These are phyloP conservation scores for Ceratina calcarata DNA, from an alignment of 1,140 invertebrate species.

Conservation along the genomic window DNA sequence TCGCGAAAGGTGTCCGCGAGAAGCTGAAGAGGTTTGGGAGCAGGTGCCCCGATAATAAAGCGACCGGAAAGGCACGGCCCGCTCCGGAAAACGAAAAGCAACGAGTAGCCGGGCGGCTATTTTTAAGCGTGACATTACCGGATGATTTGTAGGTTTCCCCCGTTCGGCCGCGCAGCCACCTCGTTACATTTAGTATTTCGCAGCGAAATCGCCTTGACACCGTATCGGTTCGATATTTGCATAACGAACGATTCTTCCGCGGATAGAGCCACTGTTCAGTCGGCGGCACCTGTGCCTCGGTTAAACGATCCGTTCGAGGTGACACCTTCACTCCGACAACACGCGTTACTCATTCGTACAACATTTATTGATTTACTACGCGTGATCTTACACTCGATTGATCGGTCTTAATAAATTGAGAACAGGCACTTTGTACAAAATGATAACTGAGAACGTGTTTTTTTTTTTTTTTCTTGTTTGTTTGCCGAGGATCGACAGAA, in stretches of 20 bases:
- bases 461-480: neutral
- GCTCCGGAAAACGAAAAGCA: slow-evolving; percentile 54
- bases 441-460: no score
- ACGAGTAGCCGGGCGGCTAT: slow-evolving; percentile 42
- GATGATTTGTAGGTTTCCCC: slow-evolving; percentile 55
- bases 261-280: slow-evolving; percentile 9
- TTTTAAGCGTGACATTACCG: slow-evolving; percentile 43
- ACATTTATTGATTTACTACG: no score
- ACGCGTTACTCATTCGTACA: no score
- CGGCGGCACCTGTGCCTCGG: neutral
- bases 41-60: slow-evolving; percentile 68
- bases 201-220: slow-evolving; percentile 14
- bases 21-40: slow-evolving; percentile 51
- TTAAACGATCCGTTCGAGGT: neutral
- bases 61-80: slow-evolving; percentile 49
- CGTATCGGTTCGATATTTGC: slow-evolving; percentile 2
- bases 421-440: no score
- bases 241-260: slow-evolving; percentile 27
- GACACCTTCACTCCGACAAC: neutral
- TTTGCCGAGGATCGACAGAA: neutral
- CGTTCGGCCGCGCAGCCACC: neutral
- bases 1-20: slow-evolving; percentile 52
- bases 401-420: neutral
- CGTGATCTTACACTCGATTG: no score
- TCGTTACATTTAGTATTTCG: slow-evolving; percentile 29